Evolutionary conservation across 1,140 invertebrate species (phyloP), one percentile per base, ranked within the genome.

Genomic region (Polypedilum vanderplanki): DNA sequence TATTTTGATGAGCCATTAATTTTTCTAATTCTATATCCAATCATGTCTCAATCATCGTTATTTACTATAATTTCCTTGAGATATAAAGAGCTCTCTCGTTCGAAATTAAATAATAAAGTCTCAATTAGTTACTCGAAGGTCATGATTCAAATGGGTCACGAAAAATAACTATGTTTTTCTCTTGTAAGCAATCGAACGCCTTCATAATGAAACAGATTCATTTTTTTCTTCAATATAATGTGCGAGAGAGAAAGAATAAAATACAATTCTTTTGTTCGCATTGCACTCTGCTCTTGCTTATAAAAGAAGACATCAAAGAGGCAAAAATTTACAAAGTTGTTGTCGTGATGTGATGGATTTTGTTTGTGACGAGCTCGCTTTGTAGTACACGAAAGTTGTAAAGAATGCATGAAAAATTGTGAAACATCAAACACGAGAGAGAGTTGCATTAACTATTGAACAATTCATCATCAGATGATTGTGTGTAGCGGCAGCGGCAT

Each of bases 131-230:
- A 18, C 17, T 18, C 65, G 65, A 70, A 70, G 65, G 65, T 70
- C 65, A 70, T 22, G 65, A 18, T 18, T 70, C 20, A 70, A 70
- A 70, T 70, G 18, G 65, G 65, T 70, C 65, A 70, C 17, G 65
- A 70, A 70, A 22, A 70, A 22, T 22, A 5, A 18, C 9, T 18
- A 70, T 20, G 9, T 70, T 18, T 2, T 8, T 18, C 65, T 17
- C 24, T 33, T 33, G 24, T 33, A 33, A 33, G 46, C 46, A 57
- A 57, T 57, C n/a, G 12, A n/a, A 57, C 46, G 46, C 46, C 46
- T 57, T 57, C 46, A 57, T 57, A 57, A 57, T 57, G 46, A 57
- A 57, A 57, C n/a, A 57, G 46, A 57, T 57, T 57, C n/a, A 57
- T 57, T 57, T 12, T n/a, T n/a, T 15, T 57, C 15, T 57, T 33